Base-by-base conservation (phyloP, 35 echinoderm and acorn worm genomes). In the Heliocidaris erythrogramma region DNA sequence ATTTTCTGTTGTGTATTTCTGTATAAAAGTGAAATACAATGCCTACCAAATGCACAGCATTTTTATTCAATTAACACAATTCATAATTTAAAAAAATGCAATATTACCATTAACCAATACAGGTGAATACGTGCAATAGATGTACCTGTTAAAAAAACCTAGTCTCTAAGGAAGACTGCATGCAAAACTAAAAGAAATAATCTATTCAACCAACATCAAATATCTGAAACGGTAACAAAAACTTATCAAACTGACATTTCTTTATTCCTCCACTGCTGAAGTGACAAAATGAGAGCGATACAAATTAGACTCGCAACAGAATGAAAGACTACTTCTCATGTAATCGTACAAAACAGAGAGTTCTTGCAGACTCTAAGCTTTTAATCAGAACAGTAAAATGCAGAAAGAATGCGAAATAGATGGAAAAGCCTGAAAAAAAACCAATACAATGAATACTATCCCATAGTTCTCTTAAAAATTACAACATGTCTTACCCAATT, bases 281-380 rank as follows among this genome's bases (percentile, higher is more conserved):
- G 27, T 27, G n/a, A 78, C 65, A 78, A 78, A n/a, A 78, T 78
- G 7, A 78, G 18, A 5, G 1, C 21, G 65, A 78, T 78, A 78
- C 65, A 21, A 69, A 21, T 3, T n/a, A 78, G 65, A 78, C 65
- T 78, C 0, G 27, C 8, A 78, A 78, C 65, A 78, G 27, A 60
- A 78, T 78, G 65, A 78, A 78, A 78, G 65, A 78, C 65, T 78
- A 78, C 65, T 78, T 78, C 65, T 78, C 65, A 27, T 78, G 65
- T 27, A 27, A 21, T n/a, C 0, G 65, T n/a, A 71, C 18, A 27
- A 71, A 71, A 42, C 35, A 71, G 61, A 78, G 65, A 78, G n/a
- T n/a, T n/a, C 18, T 24, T n/a, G 65, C 65, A 27, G 65, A 24
- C 65, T 78, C 6, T n/a, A 78, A 78, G 65, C 65, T 7, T 78